A percentile compares a stretch with the other conserved stretches of the same genome.
phyloP scores from a whole-genome alignment of 92 coral and sea anemone species.

The Meandrina meandrites region DNA sequence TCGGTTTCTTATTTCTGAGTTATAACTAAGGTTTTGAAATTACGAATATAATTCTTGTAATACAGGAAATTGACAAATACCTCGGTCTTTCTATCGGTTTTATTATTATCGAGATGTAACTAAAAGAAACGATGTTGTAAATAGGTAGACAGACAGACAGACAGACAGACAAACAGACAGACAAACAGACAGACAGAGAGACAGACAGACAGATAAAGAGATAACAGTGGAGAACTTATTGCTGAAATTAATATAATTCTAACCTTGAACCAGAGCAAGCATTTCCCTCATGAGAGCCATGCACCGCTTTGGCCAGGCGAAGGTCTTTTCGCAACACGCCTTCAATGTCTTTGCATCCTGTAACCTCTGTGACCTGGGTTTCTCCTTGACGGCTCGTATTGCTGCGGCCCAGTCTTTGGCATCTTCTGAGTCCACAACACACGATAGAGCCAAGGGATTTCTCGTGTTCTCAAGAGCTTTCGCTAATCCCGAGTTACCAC shows the following conservation, averaged over 20 bases:
- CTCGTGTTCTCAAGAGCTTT: constrained; percentile 24
- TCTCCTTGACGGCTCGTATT: constrained; percentile 14
- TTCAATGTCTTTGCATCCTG: constrained; percentile 4
- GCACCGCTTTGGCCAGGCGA: constrained; percentile 25
- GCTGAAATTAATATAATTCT: neutral
- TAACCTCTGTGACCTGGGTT: constrained; percentile 3
- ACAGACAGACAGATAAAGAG: neutral
- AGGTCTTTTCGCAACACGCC: neutral
- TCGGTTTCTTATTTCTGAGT: no score
- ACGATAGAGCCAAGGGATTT: constrained; percentile 14
- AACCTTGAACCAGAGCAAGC: constrained; percentile 5
- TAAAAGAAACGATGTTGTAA: no score
- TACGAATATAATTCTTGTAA: no score
- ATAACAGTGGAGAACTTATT: neutral
- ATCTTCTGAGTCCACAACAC: constrained; percentile 24
- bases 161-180: neutral
- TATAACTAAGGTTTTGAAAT: no score
- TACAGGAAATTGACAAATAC: no score
- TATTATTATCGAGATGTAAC: no score
- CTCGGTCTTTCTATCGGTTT: no score
- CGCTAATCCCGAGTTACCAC: constrained; percentile 32
- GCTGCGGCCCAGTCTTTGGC: constrained; percentile 27
- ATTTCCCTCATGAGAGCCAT: neutral
- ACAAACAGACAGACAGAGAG: neutral
- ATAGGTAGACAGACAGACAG: neutral